Conservation (phyloP, 2,797 vertebrate species). For the Chaunax sp. region DNA sequence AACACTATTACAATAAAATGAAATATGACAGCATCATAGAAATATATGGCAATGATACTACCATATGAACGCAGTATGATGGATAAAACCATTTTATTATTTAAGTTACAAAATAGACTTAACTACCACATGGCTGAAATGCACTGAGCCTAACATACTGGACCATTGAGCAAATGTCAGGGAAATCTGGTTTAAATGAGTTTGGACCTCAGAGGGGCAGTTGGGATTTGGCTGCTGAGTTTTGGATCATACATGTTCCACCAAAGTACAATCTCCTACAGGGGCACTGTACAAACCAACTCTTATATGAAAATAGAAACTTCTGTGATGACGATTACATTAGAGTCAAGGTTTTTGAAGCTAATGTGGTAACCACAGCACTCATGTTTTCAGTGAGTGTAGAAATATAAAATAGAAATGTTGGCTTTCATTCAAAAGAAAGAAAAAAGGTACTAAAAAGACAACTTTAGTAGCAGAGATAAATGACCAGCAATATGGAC, state of each 20-base stretch:
- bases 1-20: constrained; percentile 87
- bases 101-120: constrained; percentile 88
- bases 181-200: constrained; percentile 69
- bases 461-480: constrained; percentile 78
- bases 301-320: constrained; percentile 97
- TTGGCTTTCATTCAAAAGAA: constrained; percentile 42
- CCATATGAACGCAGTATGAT: constrained; percentile 86
- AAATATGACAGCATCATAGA: constrained; percentile 69
- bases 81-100: constrained; percentile 68
- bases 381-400: constrained; percentile 30
- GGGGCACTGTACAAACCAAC: constrained; percentile 88
- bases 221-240: constrained; percentile 62
- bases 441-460: constrained; percentile 81
- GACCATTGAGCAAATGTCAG: constrained; percentile 84
- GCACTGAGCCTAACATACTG: constrained; percentile 85
- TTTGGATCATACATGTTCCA: constrained; percentile 83
- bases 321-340: constrained; percentile 90
- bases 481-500: constrained; percentile 77
- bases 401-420: constrained; percentile 53
- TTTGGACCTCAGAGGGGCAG: constrained; percentile 32
- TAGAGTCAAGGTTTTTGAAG: constrained; percentile 88
- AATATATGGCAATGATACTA: constrained; percentile 90
- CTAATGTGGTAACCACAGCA: constrained; percentile 85
- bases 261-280: constrained; percentile 81
- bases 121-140: constrained; percentile 82